Evolutionary conservation across 2,797 vertebrate genomes (phyloP).

Genomic region (Cyclura pinguis): DNA sequence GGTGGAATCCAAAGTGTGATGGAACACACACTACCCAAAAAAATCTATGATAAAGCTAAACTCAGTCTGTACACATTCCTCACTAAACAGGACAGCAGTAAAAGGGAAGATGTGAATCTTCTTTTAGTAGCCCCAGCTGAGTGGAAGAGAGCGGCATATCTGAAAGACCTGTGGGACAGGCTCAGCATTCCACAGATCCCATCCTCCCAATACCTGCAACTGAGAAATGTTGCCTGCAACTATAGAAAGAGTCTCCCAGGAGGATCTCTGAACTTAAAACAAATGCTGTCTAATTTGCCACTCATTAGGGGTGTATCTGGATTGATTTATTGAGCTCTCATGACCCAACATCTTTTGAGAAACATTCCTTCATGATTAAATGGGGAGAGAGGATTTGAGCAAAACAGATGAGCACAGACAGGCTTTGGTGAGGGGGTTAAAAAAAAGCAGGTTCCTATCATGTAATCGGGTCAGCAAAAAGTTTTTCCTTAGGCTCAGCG

Average conservation of each 20-base stretch:
- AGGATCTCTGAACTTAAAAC: constrained; percentile 79
- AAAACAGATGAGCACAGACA: constrained; percentile 56
- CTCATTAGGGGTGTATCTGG: constrained; percentile 80
- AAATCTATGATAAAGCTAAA: not conserved
- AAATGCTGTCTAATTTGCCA: constrained; percentile 80
- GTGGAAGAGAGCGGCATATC: constrained; percentile 21
- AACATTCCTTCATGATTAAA: constrained; percentile 80
- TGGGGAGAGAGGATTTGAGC: constrained; percentile 72
- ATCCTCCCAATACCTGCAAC: constrained; percentile 62
- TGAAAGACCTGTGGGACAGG: constrained; percentile 42
- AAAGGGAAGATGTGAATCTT: constrained; percentile 27
- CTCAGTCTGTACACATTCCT: constrained; percentile 27
- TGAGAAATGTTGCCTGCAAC: constrained; percentile 69
- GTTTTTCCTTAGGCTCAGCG: constrained; percentile 57
- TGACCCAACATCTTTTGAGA: constrained; percentile 77
- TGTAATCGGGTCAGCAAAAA: constrained; percentile 63
- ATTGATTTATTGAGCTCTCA: constrained; percentile 80
- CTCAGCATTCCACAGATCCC: constrained; percentile 49
- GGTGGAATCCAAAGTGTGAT: not conserved
- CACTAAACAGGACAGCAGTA: constrained; percentile 30
- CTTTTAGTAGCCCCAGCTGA: constrained; percentile 31
- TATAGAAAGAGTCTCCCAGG: constrained; percentile 73
- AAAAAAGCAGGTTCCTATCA: constrained; percentile 61
- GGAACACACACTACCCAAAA: not conserved
- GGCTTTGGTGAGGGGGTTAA: constrained; percentile 50